A percentile compares a stretch with the other conserved stretches of the same genome.
Evolutionary conservation across 2,797 vertebrate genomes (phyloP).

Genomic region (Bradypus variegatus): DNA sequence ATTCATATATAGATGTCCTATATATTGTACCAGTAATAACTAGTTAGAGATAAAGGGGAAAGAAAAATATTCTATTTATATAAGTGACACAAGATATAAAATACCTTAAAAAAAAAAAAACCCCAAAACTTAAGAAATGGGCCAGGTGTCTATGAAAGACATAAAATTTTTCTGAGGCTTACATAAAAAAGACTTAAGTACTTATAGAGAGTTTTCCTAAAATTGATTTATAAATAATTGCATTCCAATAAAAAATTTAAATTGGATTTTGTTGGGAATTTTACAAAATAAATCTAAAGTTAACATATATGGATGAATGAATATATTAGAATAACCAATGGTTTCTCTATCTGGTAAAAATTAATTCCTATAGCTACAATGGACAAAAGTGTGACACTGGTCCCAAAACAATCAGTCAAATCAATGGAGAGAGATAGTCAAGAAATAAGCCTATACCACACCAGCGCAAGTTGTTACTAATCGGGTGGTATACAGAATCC

Average conservation of each 20-base stretch:
- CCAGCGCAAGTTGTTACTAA: too few species aligned
- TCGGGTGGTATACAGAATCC: too few species aligned
- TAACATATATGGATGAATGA: not conserved
- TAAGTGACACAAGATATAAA: not conserved
- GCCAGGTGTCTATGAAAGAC: not conserved
- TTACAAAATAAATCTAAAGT: constrained; percentile 4
- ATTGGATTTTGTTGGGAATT: not conserved
- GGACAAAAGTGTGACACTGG: not conserved
- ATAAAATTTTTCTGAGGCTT: not conserved
- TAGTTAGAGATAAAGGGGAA: not conserved
- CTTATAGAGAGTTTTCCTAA: not conserved
- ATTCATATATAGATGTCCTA: not conserved
- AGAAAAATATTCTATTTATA: not conserved
- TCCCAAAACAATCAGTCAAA: not conserved
- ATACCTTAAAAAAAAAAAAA: not conserved
- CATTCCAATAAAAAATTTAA: not conserved
- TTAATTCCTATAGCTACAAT: not conserved
- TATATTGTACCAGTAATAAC: not conserved
- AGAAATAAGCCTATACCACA: not conserved
- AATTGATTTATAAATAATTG: constrained; percentile 7
- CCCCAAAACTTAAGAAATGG: not conserved
- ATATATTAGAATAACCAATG: not conserved
- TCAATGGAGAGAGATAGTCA: not conserved
- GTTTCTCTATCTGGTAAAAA: not conserved
- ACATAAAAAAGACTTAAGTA: not conserved